Percentiles rank a stretch among this genome's conserved stretches.
Evolutionary conservation across 2,888 invertebrate genomes (phyloP).

Genomic region (Drosophila subsilvestris): DNA sequence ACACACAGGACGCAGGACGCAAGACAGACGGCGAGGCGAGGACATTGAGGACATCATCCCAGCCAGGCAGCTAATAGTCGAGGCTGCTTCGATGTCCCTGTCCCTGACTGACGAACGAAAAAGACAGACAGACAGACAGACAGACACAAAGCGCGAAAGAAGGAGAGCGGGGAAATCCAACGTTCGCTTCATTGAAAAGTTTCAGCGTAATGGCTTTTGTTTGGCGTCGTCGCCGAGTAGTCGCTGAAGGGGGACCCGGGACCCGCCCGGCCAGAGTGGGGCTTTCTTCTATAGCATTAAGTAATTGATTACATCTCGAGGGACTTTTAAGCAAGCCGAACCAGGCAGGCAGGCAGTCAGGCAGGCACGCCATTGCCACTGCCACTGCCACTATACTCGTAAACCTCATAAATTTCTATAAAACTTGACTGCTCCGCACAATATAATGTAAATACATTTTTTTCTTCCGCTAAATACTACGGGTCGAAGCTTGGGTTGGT

Average conservation of each 20-base stretch:
- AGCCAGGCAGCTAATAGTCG: slow-evolving; percentile 70
- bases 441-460: slow-evolving; percentile 73
- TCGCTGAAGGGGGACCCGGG: slow-evolving; percentile 19
- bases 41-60: slow-evolving; percentile 52
- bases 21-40: slow-evolving; percentile 11
- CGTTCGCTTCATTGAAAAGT: slow-evolving; percentile 81
- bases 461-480: slow-evolving; percentile 60
- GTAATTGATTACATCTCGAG: slow-evolving; percentile 84
- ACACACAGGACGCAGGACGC: slow-evolving; percentile 18
- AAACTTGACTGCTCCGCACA: slow-evolving; percentile 74
- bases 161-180: slow-evolving; percentile 53
- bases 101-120: slow-evolving; percentile 31
- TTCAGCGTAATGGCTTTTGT: slow-evolving; percentile 81
- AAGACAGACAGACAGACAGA: slow-evolving; percentile 5
- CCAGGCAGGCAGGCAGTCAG: slow-evolving; percentile 64
- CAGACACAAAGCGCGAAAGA: slow-evolving; percentile 25
- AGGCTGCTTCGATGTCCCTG: slow-evolving; percentile 18
- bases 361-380: slow-evolving; percentile 53
- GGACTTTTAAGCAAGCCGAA: slow-evolving; percentile 80
- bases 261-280: slow-evolving; percentile 9
- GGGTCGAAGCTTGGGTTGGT: slow-evolving; percentile 35
- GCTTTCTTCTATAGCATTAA: slow-evolving; percentile 79
- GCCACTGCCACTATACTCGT: slow-evolving; percentile 67
- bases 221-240: slow-evolving; percentile 54
- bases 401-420: slow-evolving; percentile 80